A percentile compares a stretch with the other conserved stretches of the same genome.
Evolutionary conservation across 2,113 vertebrate genomes (phyloP).

Genomic region (Scopus umbretta): DNA sequence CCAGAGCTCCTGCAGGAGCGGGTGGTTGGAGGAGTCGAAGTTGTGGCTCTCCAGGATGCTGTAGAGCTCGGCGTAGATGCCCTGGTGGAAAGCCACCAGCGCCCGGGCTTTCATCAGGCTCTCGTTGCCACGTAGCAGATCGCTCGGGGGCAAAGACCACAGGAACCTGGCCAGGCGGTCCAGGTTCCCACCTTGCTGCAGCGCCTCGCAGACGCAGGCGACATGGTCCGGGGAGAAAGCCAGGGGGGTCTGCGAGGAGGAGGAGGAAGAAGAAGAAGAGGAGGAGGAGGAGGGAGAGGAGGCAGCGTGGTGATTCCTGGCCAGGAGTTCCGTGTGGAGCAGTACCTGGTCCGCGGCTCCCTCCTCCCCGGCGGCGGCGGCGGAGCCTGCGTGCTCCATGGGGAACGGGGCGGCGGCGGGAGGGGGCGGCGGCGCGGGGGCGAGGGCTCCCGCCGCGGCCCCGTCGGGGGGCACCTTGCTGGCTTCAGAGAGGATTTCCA

Average conservation of each 20-base stretch:
- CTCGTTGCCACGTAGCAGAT: slow-evolving; percentile 96
- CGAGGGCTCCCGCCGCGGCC: slow-evolving; percentile 48
- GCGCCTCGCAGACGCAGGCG: slow-evolving; percentile 96
- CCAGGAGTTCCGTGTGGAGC: slow-evolving; percentile 86
- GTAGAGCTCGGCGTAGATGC: slow-evolving; percentile 95
- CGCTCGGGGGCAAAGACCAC: slow-evolving; percentile 95
- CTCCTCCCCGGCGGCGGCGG: slow-evolving; percentile 83
- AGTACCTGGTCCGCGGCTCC: slow-evolving; percentile 74
- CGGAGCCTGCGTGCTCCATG: slow-evolving; percentile 81
- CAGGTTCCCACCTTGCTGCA: slow-evolving; percentile 98
- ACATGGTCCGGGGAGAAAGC: slow-evolving; percentile 98
- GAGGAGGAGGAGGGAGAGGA: slow-evolving; percentile 75
- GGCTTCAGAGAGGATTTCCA: slow-evolving; percentile 77
- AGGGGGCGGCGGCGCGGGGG: slow-evolving; percentile 62
- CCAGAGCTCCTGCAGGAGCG: slow-evolving; percentile 96
- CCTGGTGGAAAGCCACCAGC: slow-evolving; percentile 96
- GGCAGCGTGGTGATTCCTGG: slow-evolving; percentile 66
- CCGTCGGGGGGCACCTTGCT: slow-evolving; percentile 14
- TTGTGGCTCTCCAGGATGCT: slow-evolving; percentile 97
- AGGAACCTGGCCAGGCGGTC: slow-evolving; percentile 97
- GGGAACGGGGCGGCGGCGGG: slow-evolving; percentile 77
- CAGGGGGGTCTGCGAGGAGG: slow-evolving; percentile 83
- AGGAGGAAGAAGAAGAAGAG: slow-evolving; percentile 38
- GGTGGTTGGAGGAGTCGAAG: slow-evolving; percentile 93
- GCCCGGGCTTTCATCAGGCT: slow-evolving; percentile 98